Evolutionary conservation across 2,797 vertebrate genomes (phyloP).

Genomic region (Anabacerthia variegaticeps): DNA sequence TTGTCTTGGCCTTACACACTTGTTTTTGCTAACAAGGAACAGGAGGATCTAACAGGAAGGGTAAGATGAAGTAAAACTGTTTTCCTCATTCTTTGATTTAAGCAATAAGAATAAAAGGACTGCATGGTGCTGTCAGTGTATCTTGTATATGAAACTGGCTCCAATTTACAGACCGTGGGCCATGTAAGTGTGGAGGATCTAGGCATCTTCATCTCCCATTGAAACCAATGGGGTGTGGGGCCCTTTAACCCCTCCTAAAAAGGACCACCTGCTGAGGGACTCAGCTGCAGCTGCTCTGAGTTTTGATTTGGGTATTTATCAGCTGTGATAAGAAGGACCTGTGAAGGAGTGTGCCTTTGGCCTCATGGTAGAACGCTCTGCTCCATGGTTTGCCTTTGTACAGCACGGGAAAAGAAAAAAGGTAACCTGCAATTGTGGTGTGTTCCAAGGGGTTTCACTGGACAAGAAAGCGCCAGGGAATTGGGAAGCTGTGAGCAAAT

Average conservation of each 20-base stretch:
- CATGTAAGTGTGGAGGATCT: neutral
- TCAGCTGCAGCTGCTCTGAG: neutral
- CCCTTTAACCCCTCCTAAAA: conserved; percentile 3
- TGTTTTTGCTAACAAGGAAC: neutral
- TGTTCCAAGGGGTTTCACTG: neutral
- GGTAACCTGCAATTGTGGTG: neutral
- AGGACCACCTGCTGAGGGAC: neutral
- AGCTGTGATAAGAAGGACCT: neutral
- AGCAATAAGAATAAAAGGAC: neutral
- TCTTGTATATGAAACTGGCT: neutral
- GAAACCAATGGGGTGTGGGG: neutral
- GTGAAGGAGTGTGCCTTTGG: neutral
- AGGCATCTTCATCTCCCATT: neutral
- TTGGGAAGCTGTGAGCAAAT: conserved; percentile 46
- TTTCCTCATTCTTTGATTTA: neutral
- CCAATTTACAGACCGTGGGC: neutral
- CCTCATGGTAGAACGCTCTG: neutral
- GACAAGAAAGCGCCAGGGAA: neutral
- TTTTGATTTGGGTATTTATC: conserved; percentile 6
- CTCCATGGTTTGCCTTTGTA: neutral
- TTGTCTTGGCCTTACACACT: neutral
- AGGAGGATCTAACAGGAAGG: neutral
- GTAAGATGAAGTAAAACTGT: neutral
- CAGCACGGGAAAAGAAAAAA: neutral
- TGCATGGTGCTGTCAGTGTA: neutral